Base-by-base conservation (phyloP, 2,797 vertebrate genomes). In the Malurus leucopterus region DNA sequence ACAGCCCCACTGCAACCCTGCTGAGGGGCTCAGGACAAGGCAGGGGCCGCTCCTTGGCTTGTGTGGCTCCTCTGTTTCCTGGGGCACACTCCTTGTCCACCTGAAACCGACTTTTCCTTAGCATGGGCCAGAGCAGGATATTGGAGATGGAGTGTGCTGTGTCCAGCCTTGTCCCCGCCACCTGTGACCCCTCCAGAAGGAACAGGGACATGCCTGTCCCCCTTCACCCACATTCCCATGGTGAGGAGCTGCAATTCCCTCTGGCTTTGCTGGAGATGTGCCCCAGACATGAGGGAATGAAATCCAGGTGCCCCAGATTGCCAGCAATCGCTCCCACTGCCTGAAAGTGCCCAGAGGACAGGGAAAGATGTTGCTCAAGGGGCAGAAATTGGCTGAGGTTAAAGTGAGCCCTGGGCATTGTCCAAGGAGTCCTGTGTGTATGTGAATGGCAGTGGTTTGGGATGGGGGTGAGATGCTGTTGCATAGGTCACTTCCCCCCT, bases 401-500 rank as follows among this genome's bases (percentile, higher is more conserved):
- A 44, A 68, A 57, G 3, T 15, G 73, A 65, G 40, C 26, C 15
- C 15, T 54, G 30, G 21, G 16, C 1, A 3, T 8, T 2, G 1
- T 23, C 4, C 0, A 0, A 13, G 38, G 23, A 74, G 19, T 53
- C 6, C 34, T 57, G 11, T 1, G 9, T 22, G 38, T 13, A 13
- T 22, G 38, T 13, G 14, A 64, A 12, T 0, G 0, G 27, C 24
- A 63, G 20, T 0, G 0, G n/a, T 41, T 58, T 53, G n/a, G 47
- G 29, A 23, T 32, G 47, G 32, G 14, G 9, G 10, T 36, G 70
- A 54, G 77, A 11, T 82, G 81, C 47, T 91, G 15, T 20, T 62
- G n/a, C 0, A 3, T 41, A 41, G 14, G 24, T 80, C 6, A 2
- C 13, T n/a, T 14, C 4, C 0, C 9, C 0, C 22, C 14, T 32